Evolutionary conservation across 1,140 invertebrate species (phyloP), one percentile per base, ranked within the genome.

Genomic region (Harlomillsia oculata): DNA sequence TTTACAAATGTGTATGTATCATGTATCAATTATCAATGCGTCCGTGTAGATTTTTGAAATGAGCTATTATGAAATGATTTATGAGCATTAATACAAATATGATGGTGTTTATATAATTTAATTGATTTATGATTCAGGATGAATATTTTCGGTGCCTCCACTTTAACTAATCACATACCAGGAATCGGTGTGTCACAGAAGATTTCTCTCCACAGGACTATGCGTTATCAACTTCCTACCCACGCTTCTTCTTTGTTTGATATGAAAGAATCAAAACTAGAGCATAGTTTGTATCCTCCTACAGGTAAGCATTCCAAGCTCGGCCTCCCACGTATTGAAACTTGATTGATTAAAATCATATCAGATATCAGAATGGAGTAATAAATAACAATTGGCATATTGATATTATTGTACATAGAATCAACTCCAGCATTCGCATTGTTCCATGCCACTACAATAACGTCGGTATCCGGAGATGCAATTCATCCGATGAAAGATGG

Each of bases 161-260:
- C 18, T 14, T 20, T 65, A 9, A 18, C 37, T 1, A 65, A 65
- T 36, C 63, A 65, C 45, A 39, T 59, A 9, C 59, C 60, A 0
- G 56, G 34, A 1, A 23, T 65, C n/a, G 56, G 56, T 21, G 51
- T 56, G 5, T 37, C 18, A 20, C 43, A 46, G 45, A 36, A 25
- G 1, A 40, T 59, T 9, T 30, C 51, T 13, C 3, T 46, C 5
- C 26, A 34, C 6, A 28, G 60, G 29, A 54, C 54, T n/a, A 14
- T 58, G n/a, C 20, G 60, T 26, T 4, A 55, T 6, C 11, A 16
- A 1, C 13, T 53, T 4, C 53, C 60, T 1, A 36, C 3, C 14
- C 39, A 57, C 18, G 14, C 53, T 6, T 28, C 23, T 16, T 18
- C 55, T 5, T 36, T 37, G 16, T n/a, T 60, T 3, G 59, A 56